Evolutionary conservation across 2,113 vertebrate species (phyloP), one percentile per base, ranked within the genome.

Genomic region (Nyctibius bracteatus): DNA sequence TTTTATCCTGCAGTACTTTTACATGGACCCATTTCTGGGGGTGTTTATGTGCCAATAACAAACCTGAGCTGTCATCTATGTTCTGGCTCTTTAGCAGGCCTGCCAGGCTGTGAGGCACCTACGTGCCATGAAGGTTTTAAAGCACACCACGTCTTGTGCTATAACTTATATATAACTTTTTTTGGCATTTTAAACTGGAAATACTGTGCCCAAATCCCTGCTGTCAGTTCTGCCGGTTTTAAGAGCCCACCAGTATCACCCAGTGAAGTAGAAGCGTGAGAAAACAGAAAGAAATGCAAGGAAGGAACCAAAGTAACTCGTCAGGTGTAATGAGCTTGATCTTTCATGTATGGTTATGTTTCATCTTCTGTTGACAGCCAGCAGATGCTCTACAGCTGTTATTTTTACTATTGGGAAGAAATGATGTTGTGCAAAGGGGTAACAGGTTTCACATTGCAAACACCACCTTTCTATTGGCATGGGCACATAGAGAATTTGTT

Each of bases 381-480:
- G 35, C 63, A 90, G 58, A 21, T 83, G 71, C 55, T 90, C n/a
- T n/a, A 5, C 25, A 27, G 49, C 46, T 0, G 0, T 57, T 77
- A 31, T 52, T 85, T 80, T 80, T 54, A 44, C 62, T 35, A 0
- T 14, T 61, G 35, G 58, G 73, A 68, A 61, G 66, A 81, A 82
- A 44, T 12, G 9, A 49, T 20, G 14, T n/a, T 23, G 41, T 77
- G 27, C 66, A 55, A 58, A 85, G 33, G 57, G 22, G n/a, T 58
- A 52, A 66, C 12, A 5, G 37, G 58, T 54, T 88, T 85, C 66
- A 35, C 47, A 7, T 6, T n/a, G 66, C 62, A 31, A 75, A 27
- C 0, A 5, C 1, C 31, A 2, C 35, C 61, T 39, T 81, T 31
- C 37, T 52, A 0, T 54, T 37, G 67, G 63, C 23, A 3, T 11